Percentiles rank a stretch among this genome's conserved stretches.
These are phyloP conservation scores for Laterallus jamaicensis DNA, from an alignment of 2,113 vertebrate species.

Conservation along the genomic window DNA sequence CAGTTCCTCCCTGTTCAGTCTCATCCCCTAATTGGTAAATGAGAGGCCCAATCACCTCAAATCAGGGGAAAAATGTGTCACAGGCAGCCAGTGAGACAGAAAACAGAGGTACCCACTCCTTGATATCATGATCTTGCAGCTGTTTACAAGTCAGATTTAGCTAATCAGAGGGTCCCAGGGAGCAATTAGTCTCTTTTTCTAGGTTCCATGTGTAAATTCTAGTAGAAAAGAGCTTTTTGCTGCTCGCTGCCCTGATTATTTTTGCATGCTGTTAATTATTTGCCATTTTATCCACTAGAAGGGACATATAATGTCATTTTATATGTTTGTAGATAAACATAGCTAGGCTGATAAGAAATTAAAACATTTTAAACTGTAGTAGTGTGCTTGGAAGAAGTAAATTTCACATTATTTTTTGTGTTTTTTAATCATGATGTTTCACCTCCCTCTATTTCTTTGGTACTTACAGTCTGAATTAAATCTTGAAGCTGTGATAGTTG, in stretches of 20 bases:
- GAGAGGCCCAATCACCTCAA: constrained; percentile 42
- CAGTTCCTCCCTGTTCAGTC: constrained; percentile 35
- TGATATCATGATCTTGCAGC: constrained; percentile 52
- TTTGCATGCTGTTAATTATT: constrained; percentile 24
- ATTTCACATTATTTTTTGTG: neutral
- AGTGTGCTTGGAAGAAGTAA: neutral
- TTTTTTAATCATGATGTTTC: neutral
- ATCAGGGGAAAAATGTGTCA: constrained; percentile 48
- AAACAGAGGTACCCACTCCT: constrained; percentile 55
- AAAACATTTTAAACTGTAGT: neutral
- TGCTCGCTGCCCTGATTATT: neutral
- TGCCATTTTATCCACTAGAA: constrained; percentile 16
- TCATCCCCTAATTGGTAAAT: constrained; percentile 54
- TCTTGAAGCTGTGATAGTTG: neutral
- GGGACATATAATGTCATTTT: neutral
- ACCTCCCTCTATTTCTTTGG: neutral
- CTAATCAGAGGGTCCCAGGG: constrained; percentile 55
- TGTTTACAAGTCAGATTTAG: constrained; percentile 59
- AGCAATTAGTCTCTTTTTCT: constrained; percentile 59
- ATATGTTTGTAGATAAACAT: constrained; percentile 22
- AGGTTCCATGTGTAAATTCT: constrained; percentile 31
- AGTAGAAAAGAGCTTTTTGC: constrained; percentile 8
- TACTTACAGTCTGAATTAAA: neutral
- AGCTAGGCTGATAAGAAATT: neutral
- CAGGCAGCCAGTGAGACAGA: constrained; percentile 53